A percentile compares a stretch with the other conserved stretches of the same genome.
These are phyloP conservation scores for Kryphioiulus occultus DNA, from an alignment of 2,888 invertebrate genomes.

Conservation along the genomic window DNA sequence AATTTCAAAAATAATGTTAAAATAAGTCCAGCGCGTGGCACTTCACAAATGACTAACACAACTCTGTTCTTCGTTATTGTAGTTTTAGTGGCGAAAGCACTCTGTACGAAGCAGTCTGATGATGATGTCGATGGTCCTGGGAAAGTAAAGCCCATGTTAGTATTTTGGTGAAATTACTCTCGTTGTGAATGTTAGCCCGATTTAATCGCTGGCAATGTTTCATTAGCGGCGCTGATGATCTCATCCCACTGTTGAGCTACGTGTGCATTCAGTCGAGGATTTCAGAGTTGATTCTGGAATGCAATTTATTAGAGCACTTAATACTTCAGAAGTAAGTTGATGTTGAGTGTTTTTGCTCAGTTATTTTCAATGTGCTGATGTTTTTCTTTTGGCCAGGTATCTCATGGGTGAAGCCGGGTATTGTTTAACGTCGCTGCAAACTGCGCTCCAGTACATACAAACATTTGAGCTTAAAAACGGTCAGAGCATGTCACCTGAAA, in stretches of 20 bases:
- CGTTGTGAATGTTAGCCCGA: not conserved
- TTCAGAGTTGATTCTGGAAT: constrained; percentile 51
- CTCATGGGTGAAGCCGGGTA: constrained; percentile 54
- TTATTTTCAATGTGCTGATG: not conserved
- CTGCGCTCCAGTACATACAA: constrained; percentile 53
- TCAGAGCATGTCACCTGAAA: not conserved
- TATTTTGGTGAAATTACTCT: not conserved
- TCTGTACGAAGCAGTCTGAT: not conserved
- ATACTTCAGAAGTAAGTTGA: constrained; percentile 51
- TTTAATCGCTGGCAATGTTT: not conserved
- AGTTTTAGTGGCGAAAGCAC: constrained; percentile 44
- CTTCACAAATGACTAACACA: too few relatives aligned
- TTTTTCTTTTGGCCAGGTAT: constrained; percentile 42
- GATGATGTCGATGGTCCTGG: not conserved
- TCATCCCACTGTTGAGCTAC: constrained; percentile 53
- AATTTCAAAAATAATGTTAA: too few relatives aligned
- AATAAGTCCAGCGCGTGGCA: too few relatives aligned
- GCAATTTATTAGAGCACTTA: constrained; percentile 52
- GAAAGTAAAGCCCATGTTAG: not conserved
- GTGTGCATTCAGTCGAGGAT: constrained; percentile 45
- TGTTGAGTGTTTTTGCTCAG: not conserved
- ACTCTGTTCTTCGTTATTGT: not conserved
- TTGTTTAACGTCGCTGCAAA: constrained; percentile 54
- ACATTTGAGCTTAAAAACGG: constrained; percentile 3
- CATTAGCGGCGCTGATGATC: constrained; percentile 53